Conservation (phyloP, 1,140 invertebrate species). For the Zaprionus inermis region DNA sequence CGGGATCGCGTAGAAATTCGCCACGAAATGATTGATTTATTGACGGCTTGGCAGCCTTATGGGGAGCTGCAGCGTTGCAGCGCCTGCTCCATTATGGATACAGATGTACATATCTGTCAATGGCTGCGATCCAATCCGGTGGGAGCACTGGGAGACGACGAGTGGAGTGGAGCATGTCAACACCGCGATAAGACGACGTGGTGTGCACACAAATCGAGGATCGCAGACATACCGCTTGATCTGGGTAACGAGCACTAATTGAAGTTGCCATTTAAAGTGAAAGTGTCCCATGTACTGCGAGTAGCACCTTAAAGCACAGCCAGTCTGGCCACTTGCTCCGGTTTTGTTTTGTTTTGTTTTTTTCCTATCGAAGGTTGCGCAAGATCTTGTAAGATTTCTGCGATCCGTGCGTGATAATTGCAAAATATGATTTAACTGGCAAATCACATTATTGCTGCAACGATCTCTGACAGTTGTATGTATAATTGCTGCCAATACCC, state of each 20-base stretch:
- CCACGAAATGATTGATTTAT: conserved; percentile 75
- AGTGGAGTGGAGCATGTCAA: conserved; percentile 47
- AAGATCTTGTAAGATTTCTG: conserved; percentile 39
- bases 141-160: conserved; percentile 2
- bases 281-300: conserved; percentile 66
- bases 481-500: conserved; percentile 60
- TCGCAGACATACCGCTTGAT: conserved; percentile 64
- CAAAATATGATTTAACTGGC: conserved; percentile 57
- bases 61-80: conserved; percentile 2
- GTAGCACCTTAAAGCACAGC: conserved; percentile 54
- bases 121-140: conserved; percentile 50
- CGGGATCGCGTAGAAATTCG: conserved; percentile 46
- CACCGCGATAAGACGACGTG: conserved; percentile 55
- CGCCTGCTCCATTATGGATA: conserved; percentile 29
- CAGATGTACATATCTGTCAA: conserved; percentile 44
- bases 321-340: conserved; percentile 48
- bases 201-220: conserved; percentile 69
- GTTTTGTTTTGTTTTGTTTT: conserved; percentile 47
- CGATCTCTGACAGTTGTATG: conserved; percentile 49
- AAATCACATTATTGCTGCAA: conserved; percentile 50
- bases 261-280: conserved; percentile 75
- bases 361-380: conserved; percentile 14
- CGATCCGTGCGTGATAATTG: conserved; percentile 60
- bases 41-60: conserved; percentile 57
- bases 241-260: conserved; percentile 73